phyloP scores from a whole-genome alignment of 2,113 vertebrate genomes.

The Ramphastos sulfuratus region DNA sequence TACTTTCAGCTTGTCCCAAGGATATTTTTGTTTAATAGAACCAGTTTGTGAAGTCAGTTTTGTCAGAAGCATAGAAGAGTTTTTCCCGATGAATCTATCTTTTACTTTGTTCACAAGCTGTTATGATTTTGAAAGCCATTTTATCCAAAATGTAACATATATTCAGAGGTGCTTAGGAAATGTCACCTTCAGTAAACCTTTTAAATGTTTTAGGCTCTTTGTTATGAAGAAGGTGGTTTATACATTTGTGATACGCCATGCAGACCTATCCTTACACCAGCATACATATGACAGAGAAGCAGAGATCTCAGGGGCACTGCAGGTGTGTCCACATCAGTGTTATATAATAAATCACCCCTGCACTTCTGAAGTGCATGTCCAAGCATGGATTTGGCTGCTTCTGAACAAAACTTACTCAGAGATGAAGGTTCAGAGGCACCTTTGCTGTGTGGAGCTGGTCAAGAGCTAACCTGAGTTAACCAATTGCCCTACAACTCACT shows the following conservation, averaged over 20 bases:
- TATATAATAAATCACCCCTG: neutral
- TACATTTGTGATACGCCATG: neutral
- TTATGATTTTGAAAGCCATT: neutral
- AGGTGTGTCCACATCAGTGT: neutral
- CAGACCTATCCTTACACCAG: neutral
- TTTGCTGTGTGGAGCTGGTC: neutral
- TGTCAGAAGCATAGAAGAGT: neutral
- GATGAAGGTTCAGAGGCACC: neutral
- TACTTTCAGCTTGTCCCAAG: neutral
- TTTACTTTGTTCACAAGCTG: neutral
- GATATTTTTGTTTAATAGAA: conserved; percentile 1
- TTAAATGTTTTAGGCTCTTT: neutral
- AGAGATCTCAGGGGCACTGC: neutral
- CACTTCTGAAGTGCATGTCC: neutral
- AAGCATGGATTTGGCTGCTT: neutral
- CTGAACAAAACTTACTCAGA: neutral
- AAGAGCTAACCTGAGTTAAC: neutral
- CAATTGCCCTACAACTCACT: neutral
- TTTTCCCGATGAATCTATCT: neutral
- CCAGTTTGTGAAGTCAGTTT: neutral
- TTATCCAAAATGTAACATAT: neutral
- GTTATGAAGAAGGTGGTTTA: neutral
- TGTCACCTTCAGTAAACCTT: neutral
- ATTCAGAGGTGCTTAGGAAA: neutral
- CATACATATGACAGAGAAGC: neutral